These are phyloP conservation scores for Heterotis niloticus DNA, from an alignment of 2,113 vertebrate genomes.

Conservation along the genomic window DNA sequence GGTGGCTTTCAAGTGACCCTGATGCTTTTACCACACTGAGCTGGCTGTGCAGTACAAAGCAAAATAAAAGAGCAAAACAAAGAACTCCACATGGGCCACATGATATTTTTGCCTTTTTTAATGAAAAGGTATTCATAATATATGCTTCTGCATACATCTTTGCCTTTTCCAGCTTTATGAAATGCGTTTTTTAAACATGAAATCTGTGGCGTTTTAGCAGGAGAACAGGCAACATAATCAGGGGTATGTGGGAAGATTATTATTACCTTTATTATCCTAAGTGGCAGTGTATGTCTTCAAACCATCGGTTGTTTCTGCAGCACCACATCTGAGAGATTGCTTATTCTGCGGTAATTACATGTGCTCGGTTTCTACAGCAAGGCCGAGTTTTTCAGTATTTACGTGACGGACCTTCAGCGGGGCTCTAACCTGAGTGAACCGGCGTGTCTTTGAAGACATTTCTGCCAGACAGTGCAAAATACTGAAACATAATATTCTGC, in stretches of 20 bases:
- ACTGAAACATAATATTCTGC: slow-evolving; percentile 24
- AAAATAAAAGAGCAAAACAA: not conserved
- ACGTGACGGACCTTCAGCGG: slow-evolving; percentile 61
- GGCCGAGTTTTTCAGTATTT: slow-evolving; percentile 74
- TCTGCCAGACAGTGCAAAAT: slow-evolving; percentile 26
- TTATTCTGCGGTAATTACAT: slow-evolving; percentile 51
- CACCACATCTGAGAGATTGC: slow-evolving; percentile 4
- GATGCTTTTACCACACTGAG: not conserved
- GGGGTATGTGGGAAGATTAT: slow-evolving; percentile 2
- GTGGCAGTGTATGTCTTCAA: not conserved
- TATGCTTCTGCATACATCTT: too few species aligned
- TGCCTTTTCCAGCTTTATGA: too few species aligned
- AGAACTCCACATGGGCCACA: too few species aligned
- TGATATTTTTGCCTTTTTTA: too few species aligned
- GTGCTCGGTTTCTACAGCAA: slow-evolving; percentile 67
- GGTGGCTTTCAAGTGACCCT: not conserved
- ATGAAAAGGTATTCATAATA: too few species aligned
- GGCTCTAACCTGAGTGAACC: slow-evolving; percentile 43
- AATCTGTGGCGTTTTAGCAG: not conserved
- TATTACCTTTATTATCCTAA: slow-evolving; percentile 5
- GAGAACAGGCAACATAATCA: not conserved
- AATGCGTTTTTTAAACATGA: too few species aligned
- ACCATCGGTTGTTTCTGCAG: slow-evolving; percentile 5
- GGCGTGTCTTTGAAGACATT: slow-evolving; percentile 16
- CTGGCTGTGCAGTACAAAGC: not conserved